These are phyloP conservation scores for Pseudois nayaur DNA, from an alignment of 2,113 vertebrate genomes.

Conservation along the genomic window DNA sequence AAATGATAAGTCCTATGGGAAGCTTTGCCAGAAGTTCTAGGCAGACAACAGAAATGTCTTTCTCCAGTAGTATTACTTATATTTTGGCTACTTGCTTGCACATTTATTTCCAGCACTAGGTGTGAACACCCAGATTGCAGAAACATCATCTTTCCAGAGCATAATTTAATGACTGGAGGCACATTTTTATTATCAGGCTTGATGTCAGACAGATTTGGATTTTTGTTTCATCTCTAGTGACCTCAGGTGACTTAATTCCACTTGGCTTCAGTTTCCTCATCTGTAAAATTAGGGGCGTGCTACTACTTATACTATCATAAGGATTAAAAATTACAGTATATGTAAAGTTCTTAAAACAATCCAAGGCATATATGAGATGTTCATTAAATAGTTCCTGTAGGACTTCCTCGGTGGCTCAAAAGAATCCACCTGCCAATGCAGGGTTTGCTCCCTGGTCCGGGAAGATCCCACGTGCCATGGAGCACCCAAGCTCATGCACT, in stretches of 20 bases:
- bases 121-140: background rate
- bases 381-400: background rate
- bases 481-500: background rate
- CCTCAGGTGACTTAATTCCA: background rate
- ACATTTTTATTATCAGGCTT: background rate
- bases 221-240: background rate
- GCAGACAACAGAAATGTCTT: background rate
- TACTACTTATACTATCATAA: background rate
- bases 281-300: background rate
- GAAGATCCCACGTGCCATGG: background rate
- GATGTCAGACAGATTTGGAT: background rate
- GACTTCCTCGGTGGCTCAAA: background rate
- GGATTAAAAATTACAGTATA: background rate
- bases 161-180: background rate
- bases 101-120: slow-evolving; percentile 36
- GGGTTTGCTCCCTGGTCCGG: background rate
- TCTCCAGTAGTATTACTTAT: slow-evolving; percentile 25
- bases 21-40: background rate
- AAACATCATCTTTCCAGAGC: background rate
- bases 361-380: background rate
- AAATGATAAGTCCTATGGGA: background rate
- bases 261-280: background rate
- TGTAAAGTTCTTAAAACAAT: background rate
- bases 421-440: background rate
- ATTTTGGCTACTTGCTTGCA: slow-evolving; percentile 46